A percentile compares a stretch with the other conserved stretches of the same genome.
Conservation (phyloP, 2,888 invertebrate genomes). For the Megaustenia siamemsis region DNA sequence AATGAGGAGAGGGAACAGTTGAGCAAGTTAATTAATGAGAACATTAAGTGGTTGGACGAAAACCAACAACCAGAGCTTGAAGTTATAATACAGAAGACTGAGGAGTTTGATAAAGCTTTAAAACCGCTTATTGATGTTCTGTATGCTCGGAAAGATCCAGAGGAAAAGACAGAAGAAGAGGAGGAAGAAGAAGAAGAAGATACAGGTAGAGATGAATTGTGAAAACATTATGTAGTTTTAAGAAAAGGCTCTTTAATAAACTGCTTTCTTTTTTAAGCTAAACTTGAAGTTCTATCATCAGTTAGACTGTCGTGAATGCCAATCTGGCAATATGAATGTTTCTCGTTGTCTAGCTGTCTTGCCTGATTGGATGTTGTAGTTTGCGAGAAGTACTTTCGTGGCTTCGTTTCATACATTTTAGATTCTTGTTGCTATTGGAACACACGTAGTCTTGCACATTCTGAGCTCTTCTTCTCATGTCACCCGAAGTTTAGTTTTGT, state of each 20-base stretch:
- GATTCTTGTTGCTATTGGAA: no score
- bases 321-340: no score
- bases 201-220: constrained; percentile 54
- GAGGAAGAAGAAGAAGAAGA: constrained; percentile 81
- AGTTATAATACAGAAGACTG: constrained; percentile 95
- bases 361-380: no score
- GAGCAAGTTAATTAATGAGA: constrained; percentile 94
- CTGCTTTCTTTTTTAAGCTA: no score
- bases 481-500: no score
- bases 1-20: constrained; percentile 95
- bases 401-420: no score
- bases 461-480: no score
- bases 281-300: no score
- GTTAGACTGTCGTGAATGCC: no score
- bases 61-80: constrained; percentile 95
- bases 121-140: constrained; percentile 97
- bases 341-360: no score
- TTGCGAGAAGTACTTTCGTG: no score
- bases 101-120: constrained; percentile 94
- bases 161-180: constrained; percentile 86
- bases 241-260: neutral
- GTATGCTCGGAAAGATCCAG: constrained; percentile 88
- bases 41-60: constrained; percentile 98
- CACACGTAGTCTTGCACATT: no score
- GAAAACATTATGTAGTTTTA: constrained; percentile 8